A percentile compares a stretch with the other conserved stretches of the same genome.
These are phyloP conservation scores for Catharus fuscescens DNA, from an alignment of 2,113 vertebrate genomes.

Conservation along the genomic window DNA sequence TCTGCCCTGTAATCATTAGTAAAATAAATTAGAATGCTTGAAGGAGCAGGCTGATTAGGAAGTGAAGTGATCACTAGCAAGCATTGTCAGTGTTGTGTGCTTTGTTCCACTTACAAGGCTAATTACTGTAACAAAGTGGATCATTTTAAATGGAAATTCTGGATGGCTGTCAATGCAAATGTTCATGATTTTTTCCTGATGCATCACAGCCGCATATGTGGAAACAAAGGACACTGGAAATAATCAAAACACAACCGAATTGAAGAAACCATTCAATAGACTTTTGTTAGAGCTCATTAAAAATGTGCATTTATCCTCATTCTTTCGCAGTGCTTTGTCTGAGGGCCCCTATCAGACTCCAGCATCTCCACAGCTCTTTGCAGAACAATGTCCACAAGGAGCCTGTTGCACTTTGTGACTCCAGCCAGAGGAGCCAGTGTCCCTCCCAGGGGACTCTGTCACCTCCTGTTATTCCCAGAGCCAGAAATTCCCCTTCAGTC, in stretches of 20 bases:
- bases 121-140: slow-evolving; percentile 70
- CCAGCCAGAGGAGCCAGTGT: neutral
- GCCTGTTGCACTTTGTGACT: neutral
- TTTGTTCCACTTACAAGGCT: slow-evolving; percentile 70
- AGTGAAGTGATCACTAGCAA: slow-evolving; percentile 67
- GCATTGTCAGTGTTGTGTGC: slow-evolving; percentile 67
- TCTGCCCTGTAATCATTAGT: slow-evolving; percentile 59
- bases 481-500: neutral
- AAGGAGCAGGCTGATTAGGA: slow-evolving; percentile 67
- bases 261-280: slow-evolving; percentile 42
- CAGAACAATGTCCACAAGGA: neutral
- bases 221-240: slow-evolving; percentile 46
- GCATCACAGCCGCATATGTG: neutral
- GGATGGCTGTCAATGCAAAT: slow-evolving; percentile 43
- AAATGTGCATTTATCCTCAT: slow-evolving; percentile 36
- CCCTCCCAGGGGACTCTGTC: neutral
- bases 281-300: slow-evolving; percentile 8
- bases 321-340: neutral
- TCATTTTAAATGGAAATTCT: slow-evolving; percentile 69
- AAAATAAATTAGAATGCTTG: slow-evolving; percentile 69
- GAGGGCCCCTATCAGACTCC: neutral
- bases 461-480: neutral
- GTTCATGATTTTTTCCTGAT: slow-evolving; percentile 26
- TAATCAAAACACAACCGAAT: slow-evolving; percentile 43
- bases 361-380: neutral